Base-by-base conservation (phyloP, 1,140 invertebrate species). In the Drosophila mayri region DNA sequence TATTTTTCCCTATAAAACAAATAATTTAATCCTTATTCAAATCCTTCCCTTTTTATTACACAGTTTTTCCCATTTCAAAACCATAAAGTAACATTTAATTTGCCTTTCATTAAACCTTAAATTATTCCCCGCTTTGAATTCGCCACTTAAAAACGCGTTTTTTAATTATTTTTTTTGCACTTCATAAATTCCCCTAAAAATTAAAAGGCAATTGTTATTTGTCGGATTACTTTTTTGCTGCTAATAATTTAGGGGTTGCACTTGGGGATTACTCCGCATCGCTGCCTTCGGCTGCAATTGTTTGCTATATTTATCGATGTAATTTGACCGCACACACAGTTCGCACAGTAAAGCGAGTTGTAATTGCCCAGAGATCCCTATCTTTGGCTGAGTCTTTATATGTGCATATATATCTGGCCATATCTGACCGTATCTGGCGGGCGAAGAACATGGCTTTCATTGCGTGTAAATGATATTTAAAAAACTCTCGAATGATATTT, bases 321-420 rank as follows among this genome's bases (percentile, higher is more conserved):
- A 82, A 87, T 79, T 87, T 67, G 83, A 55, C 63, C 73, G 46
- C 79, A 72, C 75, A 72, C 79, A 83, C 70, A 67, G 54, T 85
- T 86, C 81, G 78, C 81, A 82, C 83, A 85, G 74, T 74, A 85
- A 85, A 79, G 61, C 70, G 74, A 83, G 76, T 66, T 76, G 76
- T 88, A 87, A 88, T 87, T 87, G 83, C 84, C 67, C 61, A 62
- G 65, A 74, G 74, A 81, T 84, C 57, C 65, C n/a, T 65, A 75
- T 79, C 52, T 62, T 9, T n/a, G 4, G 32, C 52, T 38, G 46
- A 32, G 74, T 75, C 67, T 72, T 72, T 49, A 49, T 59, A 46
- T 57, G 61, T 40, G 38, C 49, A 20, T 38, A 28, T 64, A 74
- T 60, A 68, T 65, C 37, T n/a, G n/a, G 16, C 18, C 40, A 43